Evolutionary conservation across 2,113 vertebrate species (phyloP), one percentile per base, ranked within the genome.

Genomic region (Tauraco erythrolophus): DNA sequence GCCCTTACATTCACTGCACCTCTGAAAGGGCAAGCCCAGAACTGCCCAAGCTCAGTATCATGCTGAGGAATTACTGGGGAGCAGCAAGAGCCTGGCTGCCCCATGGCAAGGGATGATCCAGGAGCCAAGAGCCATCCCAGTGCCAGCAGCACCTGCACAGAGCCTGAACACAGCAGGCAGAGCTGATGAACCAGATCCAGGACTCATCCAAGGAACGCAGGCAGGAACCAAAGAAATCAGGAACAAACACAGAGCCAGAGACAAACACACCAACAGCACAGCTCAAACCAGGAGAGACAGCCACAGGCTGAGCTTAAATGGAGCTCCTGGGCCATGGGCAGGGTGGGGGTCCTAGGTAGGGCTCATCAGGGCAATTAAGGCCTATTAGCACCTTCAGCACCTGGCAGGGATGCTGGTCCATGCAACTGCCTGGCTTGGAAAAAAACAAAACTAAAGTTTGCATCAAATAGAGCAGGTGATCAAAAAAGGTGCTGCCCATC

Each of bases 201-300:
- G 9, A 62, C 9, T 27, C 27, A 39, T 0, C 30, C 61, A 41
- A 15, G 8, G 46, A 74, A 11, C 31, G 58, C 35, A 11, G 7
- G 24, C 10, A 60, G 58, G 24, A 68, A 24, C 30, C 31, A 68
- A 50, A 64, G 19, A 24, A 41, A 46, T 16, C 31, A 11, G 8
- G 18, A 64, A 19, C 24, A 82, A 68, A 58, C 10, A 19, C 10
- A 71, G 4, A 78, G 4, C 19, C 24, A 1, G 5, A 89, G 7
- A 46, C 3, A 50, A 4, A 0, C 2, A n/a, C 23, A 30, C 4
- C 66, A 66, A 21, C 19, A 82, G 6, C 75, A 35, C 30, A 23
- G 25, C 64, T 30, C 27, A 66, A 79, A 54, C 2, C 27, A 15
- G 14, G 6, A 0, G 4, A 17, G 0, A 25, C 4, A 14, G 2